phyloP scores from a whole-genome alignment of 2,888 invertebrate species.

The Microchrysa polita region DNA sequence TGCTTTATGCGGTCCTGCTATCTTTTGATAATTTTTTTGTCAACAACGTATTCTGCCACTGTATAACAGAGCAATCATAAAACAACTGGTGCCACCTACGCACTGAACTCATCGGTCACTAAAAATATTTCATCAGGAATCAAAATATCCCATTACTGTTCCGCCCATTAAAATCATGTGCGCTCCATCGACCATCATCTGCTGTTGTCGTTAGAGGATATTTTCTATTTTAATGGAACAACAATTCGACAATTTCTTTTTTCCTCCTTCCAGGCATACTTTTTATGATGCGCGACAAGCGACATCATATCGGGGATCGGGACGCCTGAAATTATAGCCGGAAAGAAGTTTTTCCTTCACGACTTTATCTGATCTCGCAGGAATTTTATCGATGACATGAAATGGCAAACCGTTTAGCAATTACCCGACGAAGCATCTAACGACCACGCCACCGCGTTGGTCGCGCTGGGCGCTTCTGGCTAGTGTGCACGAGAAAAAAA shows the following conservation, averaged over 20 bases:
- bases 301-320: not conserved
- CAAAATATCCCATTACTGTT: constrained; percentile 32
- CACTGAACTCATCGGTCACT: too few species aligned
- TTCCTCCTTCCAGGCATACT: constrained; percentile 32
- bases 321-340: constrained; percentile 7
- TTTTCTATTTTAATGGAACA: constrained; percentile 34
- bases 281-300: constrained; percentile 27
- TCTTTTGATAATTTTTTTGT: too few species aligned
- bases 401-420: constrained; percentile 39
- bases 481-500: too few species aligned
- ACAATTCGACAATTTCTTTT: constrained; percentile 34
- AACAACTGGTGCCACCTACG: too few species aligned
- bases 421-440: constrained; percentile 36
- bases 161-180: constrained; percentile 14
- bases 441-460: constrained; percentile 9
- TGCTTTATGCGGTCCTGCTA: too few species aligned
- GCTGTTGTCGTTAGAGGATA: not conserved
- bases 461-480: too few species aligned
- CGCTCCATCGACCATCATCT: constrained; percentile 9
- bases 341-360: constrained; percentile 27
- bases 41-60: too few species aligned
- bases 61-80: too few species aligned
- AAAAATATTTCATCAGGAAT: not conserved
- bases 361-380: constrained; percentile 24
- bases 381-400: constrained; percentile 36